Conservation (phyloP, 2,113 vertebrate genomes). For the Chelonoidis abingdonii region DNA sequence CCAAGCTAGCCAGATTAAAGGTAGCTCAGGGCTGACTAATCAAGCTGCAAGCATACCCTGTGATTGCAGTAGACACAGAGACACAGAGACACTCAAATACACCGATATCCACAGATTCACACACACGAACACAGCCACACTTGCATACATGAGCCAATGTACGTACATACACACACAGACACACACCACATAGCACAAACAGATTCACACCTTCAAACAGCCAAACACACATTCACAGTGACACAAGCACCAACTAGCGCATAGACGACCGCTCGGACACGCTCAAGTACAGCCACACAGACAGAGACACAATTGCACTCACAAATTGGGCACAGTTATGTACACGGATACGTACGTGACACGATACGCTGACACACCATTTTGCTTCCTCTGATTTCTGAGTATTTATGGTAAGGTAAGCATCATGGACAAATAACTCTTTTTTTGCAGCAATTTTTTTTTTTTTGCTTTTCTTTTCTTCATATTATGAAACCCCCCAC, state of each 20-base stretch:
- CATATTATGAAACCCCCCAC: slow-evolving; percentile 45
- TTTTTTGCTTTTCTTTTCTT: slow-evolving; percentile 16
- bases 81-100: neutral
- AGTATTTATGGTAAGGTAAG: neutral
- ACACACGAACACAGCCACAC: too few relatives aligned
- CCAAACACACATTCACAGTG: neutral
- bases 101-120: neutral
- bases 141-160: neutral
- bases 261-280: neutral
- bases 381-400: neutral
- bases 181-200: neutral
- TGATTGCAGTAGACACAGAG: neutral
- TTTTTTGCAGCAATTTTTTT: neutral
- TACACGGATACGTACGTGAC: neutral
- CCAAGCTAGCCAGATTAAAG: neutral
- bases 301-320: neutral
- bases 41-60: too few relatives aligned
- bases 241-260: neutral
- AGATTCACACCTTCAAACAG: fast-evolving
- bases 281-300: neutral
- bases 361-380: neutral
- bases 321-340: neutral
- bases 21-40: too few relatives aligned
- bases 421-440: neutral
- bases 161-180: fast-evolving